Percentiles rank a stretch among this genome's conserved stretches.
Conservation (phyloP, 2,888 invertebrate species). For the Dione vanillae region DNA sequence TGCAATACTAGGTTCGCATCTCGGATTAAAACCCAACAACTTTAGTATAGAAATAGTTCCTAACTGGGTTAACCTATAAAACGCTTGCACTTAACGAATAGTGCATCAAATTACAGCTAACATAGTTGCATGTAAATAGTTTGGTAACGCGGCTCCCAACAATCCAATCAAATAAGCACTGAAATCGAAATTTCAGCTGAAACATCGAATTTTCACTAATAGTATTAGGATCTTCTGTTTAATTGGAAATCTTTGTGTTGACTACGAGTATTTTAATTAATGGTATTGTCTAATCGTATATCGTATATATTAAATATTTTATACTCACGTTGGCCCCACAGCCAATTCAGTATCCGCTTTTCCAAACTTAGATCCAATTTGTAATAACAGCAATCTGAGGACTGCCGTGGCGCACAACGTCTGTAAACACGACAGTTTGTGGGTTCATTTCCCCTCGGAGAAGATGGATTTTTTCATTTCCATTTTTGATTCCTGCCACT, state of each 20-base stretch:
- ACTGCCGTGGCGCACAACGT: too few species aligned
- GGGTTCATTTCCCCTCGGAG: too few species aligned
- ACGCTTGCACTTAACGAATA: slow-evolving; percentile 9
- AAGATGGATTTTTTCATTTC: too few species aligned
- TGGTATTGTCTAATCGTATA: neutral
- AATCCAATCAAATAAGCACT: slow-evolving; percentile 13
- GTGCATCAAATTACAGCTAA: slow-evolving; percentile 3
- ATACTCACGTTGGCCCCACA: too few species aligned
- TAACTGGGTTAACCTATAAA: neutral
- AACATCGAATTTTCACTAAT: neutral
- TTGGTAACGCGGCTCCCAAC: neutral
- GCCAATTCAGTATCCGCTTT: too few species aligned
- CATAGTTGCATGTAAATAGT: slow-evolving; percentile 5
- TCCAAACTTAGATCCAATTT: too few species aligned
- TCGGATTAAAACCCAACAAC: too few species aligned
- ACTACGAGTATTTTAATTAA: neutral
- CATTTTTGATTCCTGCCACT: too few species aligned
- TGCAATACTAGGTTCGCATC: too few species aligned
- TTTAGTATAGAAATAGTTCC: slow-evolving; percentile 5
- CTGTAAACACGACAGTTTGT: too few species aligned
- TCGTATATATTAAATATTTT: too few species aligned
- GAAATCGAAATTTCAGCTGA: slow-evolving; percentile 8
- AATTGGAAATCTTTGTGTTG: neutral
- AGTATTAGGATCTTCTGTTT: neutral
- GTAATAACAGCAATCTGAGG: too few species aligned